Conservation (phyloP, 1,140 invertebrate genomes). For the Scaptodrosophila lebanonensis region DNA sequence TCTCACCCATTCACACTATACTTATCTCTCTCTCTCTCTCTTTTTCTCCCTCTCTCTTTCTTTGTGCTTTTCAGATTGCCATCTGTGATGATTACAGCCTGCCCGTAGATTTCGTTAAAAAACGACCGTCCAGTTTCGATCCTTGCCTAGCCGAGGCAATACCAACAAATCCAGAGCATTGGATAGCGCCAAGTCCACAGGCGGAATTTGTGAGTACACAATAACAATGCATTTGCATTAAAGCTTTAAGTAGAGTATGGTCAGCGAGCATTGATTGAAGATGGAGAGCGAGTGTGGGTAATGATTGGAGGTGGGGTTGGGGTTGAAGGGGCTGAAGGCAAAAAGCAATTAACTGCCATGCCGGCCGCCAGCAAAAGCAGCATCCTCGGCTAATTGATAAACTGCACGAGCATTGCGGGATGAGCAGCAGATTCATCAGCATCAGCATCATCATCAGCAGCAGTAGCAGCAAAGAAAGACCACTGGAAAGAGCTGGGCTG, state of each 20-base stretch:
- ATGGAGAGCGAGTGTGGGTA: constrained; percentile 3
- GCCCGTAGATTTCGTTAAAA: constrained; percentile 86
- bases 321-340: constrained; percentile 21
- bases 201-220: constrained; percentile 80
- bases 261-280: not conserved
- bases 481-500: too few species aligned
- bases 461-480: too few species aligned
- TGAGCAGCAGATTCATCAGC: too few species aligned
- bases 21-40: not conserved
- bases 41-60: constrained; percentile 3
- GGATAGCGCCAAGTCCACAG: constrained; percentile 80
- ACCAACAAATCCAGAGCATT: constrained; percentile 77
- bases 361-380: too few species aligned
- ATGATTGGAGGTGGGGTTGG: not conserved
- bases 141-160: constrained; percentile 79
- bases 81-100: constrained; percentile 89
- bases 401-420: constrained; percentile 46
- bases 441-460: too few species aligned
- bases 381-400: constrained; percentile 58
- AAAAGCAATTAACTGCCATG: constrained; percentile 60
- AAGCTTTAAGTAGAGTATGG: constrained; percentile 5
- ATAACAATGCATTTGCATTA: not conserved
- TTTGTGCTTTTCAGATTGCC: constrained; percentile 81
- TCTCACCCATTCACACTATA: not conserved
- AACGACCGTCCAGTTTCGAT: constrained; percentile 81